These are phyloP conservation scores for Tokudaia tokunoshimensis DNA, from an alignment of 2,797 vertebrate genomes.

Conservation along the genomic window DNA sequence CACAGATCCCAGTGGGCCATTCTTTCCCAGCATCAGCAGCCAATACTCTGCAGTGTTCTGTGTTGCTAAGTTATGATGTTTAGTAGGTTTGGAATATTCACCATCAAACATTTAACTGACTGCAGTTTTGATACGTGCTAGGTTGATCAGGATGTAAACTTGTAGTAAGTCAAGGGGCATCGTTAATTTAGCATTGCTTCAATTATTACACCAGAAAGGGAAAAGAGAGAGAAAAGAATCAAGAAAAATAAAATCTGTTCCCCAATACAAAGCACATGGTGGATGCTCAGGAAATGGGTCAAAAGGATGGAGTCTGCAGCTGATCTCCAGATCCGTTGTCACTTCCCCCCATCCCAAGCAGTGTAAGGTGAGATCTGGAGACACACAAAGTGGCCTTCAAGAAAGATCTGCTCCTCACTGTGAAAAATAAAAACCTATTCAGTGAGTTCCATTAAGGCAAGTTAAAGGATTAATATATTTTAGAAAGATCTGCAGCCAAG, in stretches of 20 bases:
- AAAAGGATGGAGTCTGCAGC: no score
- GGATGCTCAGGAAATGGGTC: neutral
- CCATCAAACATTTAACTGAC: neutral
- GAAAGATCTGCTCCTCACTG: neutral
- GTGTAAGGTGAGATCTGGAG: neutral
- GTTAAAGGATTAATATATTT: constrained; percentile 58
- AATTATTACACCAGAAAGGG: neutral
- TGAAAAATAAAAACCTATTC: constrained; percentile 27
- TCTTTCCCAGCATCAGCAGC: neutral
- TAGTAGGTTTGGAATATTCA: neutral
- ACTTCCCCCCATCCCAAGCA: neutral
- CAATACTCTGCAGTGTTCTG: neutral
- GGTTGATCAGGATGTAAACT: neutral
- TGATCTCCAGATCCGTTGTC: neutral
- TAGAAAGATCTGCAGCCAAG: constrained; percentile 30
- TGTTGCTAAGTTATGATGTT: neutral
- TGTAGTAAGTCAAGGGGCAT: neutral
- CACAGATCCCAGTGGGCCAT: neutral
- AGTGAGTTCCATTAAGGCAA: constrained; percentile 13
- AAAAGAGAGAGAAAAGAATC: neutral
- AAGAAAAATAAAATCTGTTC: neutral
- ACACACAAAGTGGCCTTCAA: neutral
- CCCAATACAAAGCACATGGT: neutral
- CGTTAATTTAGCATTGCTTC: neutral
- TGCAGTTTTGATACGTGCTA: neutral